Evolutionary conservation across 2,797 vertebrate species (phyloP), one percentile per base, ranked within the genome.

Genomic region (Rhynchonycteris naso): DNA sequence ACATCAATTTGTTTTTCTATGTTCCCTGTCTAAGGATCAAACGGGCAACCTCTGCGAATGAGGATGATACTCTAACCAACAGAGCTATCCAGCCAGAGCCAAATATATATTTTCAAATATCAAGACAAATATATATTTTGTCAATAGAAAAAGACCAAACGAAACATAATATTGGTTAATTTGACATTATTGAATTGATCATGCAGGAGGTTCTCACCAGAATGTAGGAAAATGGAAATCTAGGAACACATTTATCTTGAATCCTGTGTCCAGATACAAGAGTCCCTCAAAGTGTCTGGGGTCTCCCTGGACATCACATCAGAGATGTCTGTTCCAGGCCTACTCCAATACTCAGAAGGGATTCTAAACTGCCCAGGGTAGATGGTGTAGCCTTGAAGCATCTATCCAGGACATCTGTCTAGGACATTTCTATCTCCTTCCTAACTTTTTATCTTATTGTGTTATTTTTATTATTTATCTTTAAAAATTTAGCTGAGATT

Each of bases 401-500:
- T 89, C 38, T 81, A 4, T 88, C 15, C 52, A 78, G n/a, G 52
- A 56, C 61, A 43, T 47, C 33, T 35, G 7, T 43, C 66, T 66
- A 71, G 28, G 47, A 26, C 21, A 76, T 63, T 86, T 85, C 24
- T 85, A 30, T 86, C 18, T 21, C 38, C 12, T 50, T n/a, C n/a
- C 2, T 33, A 81, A 81, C n/a, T 87, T 52, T 68, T 79, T 74
- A 81, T 74, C 12, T 69, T 87, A 35, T 30, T 87, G 19, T 76
- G 58, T 88, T 84, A 72, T 80, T 68, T 63, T 85, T 81, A 19
- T 58, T 69, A 78, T 50, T 72, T 1, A 10, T 52, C 63, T 87
- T 88, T 76, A n/a, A 88, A 89, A 72, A 26, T 61, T 90, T 75
- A 93, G 24, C 30, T 79, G 65, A 85, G 30, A 54, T 91, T 24